A percentile compares a stretch with the other conserved stretches of the same genome.
These are phyloP conservation scores for Aleiodes testaceus DNA, from an alignment of 2,888 invertebrate species.

Conservation along the genomic window DNA sequence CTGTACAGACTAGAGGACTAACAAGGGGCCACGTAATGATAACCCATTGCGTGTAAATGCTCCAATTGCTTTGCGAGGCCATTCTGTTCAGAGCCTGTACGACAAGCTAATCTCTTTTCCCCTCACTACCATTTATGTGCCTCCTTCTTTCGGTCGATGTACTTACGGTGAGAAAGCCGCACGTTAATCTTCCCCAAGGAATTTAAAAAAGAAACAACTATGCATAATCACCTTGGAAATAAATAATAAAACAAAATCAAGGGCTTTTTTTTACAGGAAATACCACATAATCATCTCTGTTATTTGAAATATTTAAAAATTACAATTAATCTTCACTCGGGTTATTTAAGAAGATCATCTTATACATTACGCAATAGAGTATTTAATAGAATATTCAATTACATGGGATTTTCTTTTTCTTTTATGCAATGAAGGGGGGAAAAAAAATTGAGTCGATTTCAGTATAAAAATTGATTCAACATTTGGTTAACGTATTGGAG, in stretches of 20 bases:
- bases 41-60: slow-evolving; percentile 53
- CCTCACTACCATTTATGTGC: slow-evolving; percentile 21
- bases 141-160: slow-evolving; percentile 20
- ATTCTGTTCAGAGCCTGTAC: slow-evolving; percentile 21
- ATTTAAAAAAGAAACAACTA: slow-evolving; percentile 1
- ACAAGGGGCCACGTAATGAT: slow-evolving; percentile 52
- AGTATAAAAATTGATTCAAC: too few relatives aligned
- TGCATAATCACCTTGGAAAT: slow-evolving; percentile 2
- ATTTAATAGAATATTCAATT: too few relatives aligned
- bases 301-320: too few relatives aligned
- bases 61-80: slow-evolving; percentile 49
- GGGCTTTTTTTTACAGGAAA: too few relatives aligned
- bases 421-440: too few relatives aligned
- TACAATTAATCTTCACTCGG: too few relatives aligned
- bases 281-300: not conserved
- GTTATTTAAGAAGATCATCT: too few relatives aligned
- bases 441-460: too few relatives aligned
- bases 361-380: too few relatives aligned
- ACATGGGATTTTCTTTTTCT: too few relatives aligned
- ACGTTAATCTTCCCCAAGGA: not conserved
- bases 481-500: too few relatives aligned
- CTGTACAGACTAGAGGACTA: slow-evolving; percentile 4
- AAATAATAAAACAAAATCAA: too few relatives aligned
- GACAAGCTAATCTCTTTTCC: slow-evolving; percentile 15
- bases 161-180: slow-evolving; percentile 16